Evolutionary conservation across 2,113 vertebrate species (phyloP), one percentile per base, ranked within the genome.

Genomic region (Brachyistius frenatus): DNA sequence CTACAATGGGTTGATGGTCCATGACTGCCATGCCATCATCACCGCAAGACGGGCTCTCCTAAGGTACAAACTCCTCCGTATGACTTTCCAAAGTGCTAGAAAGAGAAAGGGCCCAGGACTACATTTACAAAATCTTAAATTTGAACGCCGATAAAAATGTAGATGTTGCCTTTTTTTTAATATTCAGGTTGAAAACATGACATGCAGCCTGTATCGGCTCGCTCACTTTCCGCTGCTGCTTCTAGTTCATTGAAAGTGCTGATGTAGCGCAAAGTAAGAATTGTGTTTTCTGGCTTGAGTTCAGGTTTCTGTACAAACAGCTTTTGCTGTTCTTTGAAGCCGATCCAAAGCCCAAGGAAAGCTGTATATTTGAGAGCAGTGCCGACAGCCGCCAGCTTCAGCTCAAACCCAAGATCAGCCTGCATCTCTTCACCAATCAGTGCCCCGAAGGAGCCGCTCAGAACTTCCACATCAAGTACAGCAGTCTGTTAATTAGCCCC

Each of bases 231-330:
- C 64, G 33, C 55, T 44, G 30, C 3, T 50, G 53, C 33, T 57
- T 78, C 32, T 72, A 16, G 3, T 66, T 65, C 37, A 72, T 13
- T 74, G 5, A 58, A 64, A 36, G 31, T 83, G 31, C 49, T 44
- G 30, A 0, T 31, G 71, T 50, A 30, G n/a, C n/a, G 84, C 5
- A 57, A 23, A 46, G 6, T 77, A 11, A 55, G 32, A 55, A 37
- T 70, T 41, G 13, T 39, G 4, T 81, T 64, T 37, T 75, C 33
- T 86, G 64, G 36, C 78, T 71, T 71, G 15, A 87, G 32, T 66
- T 66, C 83, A 97, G 97, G 86, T 98, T 96, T 89, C 73, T 98
- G 52, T 97, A 95, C 87, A 96, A 97, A 86, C 96, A 98, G 89
- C 94, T 98, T 8, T 73, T 96, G 58, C 86, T 97, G 74, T 96